These are phyloP conservation scores for Druon quercuslanigerum DNA, from an alignment of 1,140 invertebrate genomes.

Conservation along the genomic window DNA sequence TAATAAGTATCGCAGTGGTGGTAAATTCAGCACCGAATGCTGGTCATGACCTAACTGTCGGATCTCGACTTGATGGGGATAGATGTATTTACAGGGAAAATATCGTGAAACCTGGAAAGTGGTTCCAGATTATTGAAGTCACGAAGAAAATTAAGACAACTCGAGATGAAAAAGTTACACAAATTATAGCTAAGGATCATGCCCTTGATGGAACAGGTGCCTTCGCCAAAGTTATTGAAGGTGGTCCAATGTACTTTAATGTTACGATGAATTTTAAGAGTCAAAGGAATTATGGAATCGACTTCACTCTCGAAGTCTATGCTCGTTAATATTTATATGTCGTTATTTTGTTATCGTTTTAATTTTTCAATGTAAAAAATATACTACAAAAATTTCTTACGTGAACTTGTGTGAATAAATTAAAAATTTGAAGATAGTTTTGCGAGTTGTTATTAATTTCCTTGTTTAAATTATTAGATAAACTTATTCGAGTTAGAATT, in stretches of 20 bases:
- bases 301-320: conserved; percentile 43
- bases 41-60: conserved; percentile 31
- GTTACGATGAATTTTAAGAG: conserved; percentile 41
- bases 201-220: conserved; percentile 47
- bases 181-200: conserved; percentile 72
- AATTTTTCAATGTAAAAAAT: too few relatives aligned
- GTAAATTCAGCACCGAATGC: neutral
- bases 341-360: too few relatives aligned
- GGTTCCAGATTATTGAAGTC: conserved; percentile 62
- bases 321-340: neutral
- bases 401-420: too few relatives aligned
- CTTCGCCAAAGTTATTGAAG: conserved; percentile 30
- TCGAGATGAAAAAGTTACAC: conserved; percentile 57
- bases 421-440: too few relatives aligned
- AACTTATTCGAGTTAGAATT: too few relatives aligned
- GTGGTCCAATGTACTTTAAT: conserved; percentile 37
- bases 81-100: conserved; percentile 10
- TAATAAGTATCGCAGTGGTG: too few relatives aligned
- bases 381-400: too few relatives aligned
- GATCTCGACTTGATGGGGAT: conserved; percentile 15
- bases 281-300: conserved; percentile 41
- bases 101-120: conserved; percentile 32
- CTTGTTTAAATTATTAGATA: too few relatives aligned
- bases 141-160: conserved; percentile 44
- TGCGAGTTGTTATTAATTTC: too few relatives aligned